Evolutionary conservation across 2,888 invertebrate genomes (phyloP).

Genomic region (Mesopsocus fuscifrons): DNA sequence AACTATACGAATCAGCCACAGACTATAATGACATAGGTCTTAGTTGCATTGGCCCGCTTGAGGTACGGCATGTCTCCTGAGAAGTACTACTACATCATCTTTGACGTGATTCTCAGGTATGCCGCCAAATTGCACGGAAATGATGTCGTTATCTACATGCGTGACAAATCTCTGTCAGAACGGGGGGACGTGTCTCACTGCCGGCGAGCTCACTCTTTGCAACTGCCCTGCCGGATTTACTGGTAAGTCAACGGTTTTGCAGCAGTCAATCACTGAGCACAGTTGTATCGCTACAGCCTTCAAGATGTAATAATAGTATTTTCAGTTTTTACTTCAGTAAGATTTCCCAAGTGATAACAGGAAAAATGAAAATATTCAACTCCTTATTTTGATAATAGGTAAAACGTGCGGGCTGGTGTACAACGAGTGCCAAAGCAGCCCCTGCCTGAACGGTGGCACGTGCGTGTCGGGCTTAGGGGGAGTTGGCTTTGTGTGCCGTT

Average conservation of each 20-base stretch:
- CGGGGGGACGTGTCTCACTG: conserved; percentile 83
- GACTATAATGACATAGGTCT: too few relatives aligned
- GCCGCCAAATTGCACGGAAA: conserved; percentile 21
- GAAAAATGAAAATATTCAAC: too few relatives aligned
- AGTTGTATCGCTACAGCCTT: background rate
- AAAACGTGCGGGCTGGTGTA: background rate
- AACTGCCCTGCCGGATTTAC: conserved; percentile 81
- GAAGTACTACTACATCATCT: too few relatives aligned
- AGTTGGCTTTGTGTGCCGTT: conserved; percentile 21
- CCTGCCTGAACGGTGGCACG: conserved; percentile 28
- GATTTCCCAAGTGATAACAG: background rate
- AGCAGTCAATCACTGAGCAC: background rate
- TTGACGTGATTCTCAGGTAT: conserved; percentile 19
- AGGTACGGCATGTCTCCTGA: too few relatives aligned
- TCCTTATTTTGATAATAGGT: background rate
- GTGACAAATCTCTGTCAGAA: conserved; percentile 47
- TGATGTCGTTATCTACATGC: conserved; percentile 30
- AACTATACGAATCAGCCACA: too few relatives aligned
- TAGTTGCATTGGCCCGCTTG: too few relatives aligned
- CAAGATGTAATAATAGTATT: background rate
- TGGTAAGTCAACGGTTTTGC: conserved; percentile 30
- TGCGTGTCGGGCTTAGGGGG: conserved; percentile 23
- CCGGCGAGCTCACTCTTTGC: conserved; percentile 67
- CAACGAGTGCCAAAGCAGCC: conserved; percentile 3
- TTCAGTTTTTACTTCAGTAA: background rate